These are phyloP conservation scores for Ianthella basta DNA, from an alignment of 37 sponge, comb jelly and placozoan genomes.

Conservation along the genomic window DNA sequence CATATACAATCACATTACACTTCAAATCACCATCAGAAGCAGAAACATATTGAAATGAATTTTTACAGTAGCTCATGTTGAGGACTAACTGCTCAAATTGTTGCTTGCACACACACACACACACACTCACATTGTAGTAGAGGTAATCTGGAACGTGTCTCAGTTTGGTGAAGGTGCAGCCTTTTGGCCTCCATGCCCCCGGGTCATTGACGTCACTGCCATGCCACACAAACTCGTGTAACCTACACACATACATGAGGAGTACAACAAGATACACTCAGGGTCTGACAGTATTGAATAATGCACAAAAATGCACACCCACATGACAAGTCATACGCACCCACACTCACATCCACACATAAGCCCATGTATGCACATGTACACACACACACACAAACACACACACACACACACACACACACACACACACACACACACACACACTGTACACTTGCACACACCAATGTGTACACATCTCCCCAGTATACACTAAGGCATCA, in stretches of 20 bases:
- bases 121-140: conserved; percentile 60
- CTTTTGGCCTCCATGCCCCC: conserved; percentile 49
- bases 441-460: too few relatives aligned
- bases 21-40: background rate
- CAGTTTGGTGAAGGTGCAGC: conserved; percentile 64
- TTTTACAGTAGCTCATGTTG: too few relatives aligned
- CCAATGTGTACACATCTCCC: background rate
- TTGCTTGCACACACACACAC: too few relatives aligned
- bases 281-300: background rate
- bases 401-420: conserved; percentile 15
- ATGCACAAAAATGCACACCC: background rate
- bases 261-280: background rate
- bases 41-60: too few relatives aligned
- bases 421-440: too few relatives aligned
- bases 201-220: conserved; percentile 63
- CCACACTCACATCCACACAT: background rate
- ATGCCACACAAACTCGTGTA: conserved; percentile 86
- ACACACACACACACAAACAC: conserved; percentile 36
- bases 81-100: too few relatives aligned
- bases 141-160: conserved; percentile 61
- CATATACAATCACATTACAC: background rate
- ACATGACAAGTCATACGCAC: too few relatives aligned
- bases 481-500: background rate
- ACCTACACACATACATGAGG: conserved; percentile 34
- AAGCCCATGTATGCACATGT: background rate